phyloP scores from a whole-genome alignment of 1,140 invertebrate species.

The Arion vulgaris region DNA sequence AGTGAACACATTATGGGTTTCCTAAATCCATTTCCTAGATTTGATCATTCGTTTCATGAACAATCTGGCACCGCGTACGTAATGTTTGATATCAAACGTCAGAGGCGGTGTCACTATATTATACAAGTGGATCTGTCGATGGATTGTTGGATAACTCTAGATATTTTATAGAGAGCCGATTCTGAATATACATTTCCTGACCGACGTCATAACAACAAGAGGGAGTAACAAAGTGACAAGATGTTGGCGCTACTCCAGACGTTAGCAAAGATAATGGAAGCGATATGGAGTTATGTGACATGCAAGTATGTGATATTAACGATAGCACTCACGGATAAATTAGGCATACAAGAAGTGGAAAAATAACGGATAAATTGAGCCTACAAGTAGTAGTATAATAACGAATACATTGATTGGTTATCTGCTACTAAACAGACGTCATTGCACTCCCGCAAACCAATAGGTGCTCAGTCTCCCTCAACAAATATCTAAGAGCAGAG shows the following conservation, averaged over 20 bases:
- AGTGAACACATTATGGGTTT: conserved; percentile 81
- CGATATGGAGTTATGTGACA: too few species aligned
- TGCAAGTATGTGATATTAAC: too few species aligned
- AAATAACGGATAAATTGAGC: too few species aligned
- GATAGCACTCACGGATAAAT: too few species aligned
- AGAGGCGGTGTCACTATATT: conserved; percentile 92
- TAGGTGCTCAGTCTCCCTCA: too few species aligned
- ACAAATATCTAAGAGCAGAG: too few species aligned
- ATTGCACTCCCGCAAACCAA: too few species aligned
- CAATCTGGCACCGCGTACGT: conserved; percentile 94
- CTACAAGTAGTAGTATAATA: too few species aligned
- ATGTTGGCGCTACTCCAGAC: neutral
- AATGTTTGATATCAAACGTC: conserved; percentile 90
- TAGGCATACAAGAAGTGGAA: too few species aligned
- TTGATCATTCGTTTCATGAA: conserved; percentile 94
- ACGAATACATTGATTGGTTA: too few species aligned
- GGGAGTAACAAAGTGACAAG: neutral
- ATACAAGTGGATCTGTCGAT: conserved; percentile 93
- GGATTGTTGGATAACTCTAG: conserved; percentile 91
- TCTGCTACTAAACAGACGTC: too few species aligned
- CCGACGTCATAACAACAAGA: neutral
- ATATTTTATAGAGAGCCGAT: conserved; percentile 88
- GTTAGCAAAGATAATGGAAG: too few species aligned
- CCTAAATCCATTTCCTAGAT: conserved; percentile 94
- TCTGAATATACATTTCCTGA: conserved; percentile 92